A percentile compares a stretch with the other conserved stretches of the same genome.
These are phyloP conservation scores for Heteractis magnifica DNA, from an alignment of 92 coral and sea anemone genomes.

Conservation along the genomic window DNA sequence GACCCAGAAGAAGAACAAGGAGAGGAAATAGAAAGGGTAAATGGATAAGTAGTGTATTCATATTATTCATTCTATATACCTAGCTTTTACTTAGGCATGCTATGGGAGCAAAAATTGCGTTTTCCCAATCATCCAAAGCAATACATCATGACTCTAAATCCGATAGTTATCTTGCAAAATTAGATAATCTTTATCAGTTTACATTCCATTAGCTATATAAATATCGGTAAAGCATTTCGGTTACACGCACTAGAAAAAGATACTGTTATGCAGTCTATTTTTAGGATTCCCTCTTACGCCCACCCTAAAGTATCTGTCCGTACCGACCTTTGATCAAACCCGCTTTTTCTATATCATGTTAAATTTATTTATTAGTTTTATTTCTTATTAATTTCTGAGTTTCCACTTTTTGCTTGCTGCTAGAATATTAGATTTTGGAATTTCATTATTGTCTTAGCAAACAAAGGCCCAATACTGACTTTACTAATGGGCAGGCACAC, in stretches of 20 bases:
- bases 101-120: neutral
- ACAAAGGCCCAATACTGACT: too few species aligned
- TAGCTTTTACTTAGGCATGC: neutral
- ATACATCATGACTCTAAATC: too few species aligned
- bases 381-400: too few species aligned
- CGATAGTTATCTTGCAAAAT: neutral
- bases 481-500: too few species aligned
- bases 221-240: neutral
- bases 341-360: too few species aligned
- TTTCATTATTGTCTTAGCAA: too few species aligned
- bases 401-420: too few species aligned
- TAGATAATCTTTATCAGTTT: neutral
- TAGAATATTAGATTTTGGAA: too few species aligned
- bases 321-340: neutral
- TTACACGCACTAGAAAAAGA: neutral
- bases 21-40: neutral
- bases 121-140: neutral
- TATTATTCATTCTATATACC: neutral
- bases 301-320: neutral
- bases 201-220: neutral
- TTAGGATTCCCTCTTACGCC: neutral
- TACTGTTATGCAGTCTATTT: neutral
- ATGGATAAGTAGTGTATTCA: neutral
- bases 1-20: constrained; percentile 20
- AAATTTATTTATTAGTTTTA: too few species aligned